Conservation (phyloP, 2,113 vertebrate genomes). For the Chlamydotis undulata region DNA sequence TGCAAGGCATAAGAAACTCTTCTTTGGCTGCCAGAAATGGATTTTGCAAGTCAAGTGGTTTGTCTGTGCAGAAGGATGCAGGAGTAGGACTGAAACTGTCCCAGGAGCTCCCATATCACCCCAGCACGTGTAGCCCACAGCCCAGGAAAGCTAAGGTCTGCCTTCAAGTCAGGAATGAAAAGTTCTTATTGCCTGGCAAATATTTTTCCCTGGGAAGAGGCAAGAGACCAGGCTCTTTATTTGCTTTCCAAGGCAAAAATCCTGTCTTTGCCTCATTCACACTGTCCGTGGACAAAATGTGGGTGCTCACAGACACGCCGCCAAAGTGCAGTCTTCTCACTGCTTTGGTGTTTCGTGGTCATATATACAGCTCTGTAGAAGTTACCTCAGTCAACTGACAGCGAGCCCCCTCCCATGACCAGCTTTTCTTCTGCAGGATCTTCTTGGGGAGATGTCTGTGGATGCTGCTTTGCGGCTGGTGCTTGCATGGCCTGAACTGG, state of each 20-base stretch:
- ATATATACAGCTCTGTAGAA: not conserved
- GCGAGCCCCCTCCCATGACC: accelerated
- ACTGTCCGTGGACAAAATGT: accelerated
- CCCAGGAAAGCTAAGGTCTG: not conserved
- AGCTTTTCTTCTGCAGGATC: not conserved
- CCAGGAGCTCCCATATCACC: not conserved
- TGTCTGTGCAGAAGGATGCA: not conserved
- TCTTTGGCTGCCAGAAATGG: not conserved
- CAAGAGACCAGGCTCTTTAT: not conserved
- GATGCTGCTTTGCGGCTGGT: not conserved
- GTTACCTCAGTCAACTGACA: not conserved
- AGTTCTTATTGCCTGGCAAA: not conserved
- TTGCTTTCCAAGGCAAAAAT: not conserved
- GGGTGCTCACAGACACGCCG: accelerated
- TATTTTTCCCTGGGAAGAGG: not conserved
- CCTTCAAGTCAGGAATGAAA: not conserved
- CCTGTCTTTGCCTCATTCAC: accelerated
- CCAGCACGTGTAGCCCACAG: not conserved
- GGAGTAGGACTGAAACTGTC: not conserved
- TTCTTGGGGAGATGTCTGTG: not conserved
- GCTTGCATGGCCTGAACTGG: not conserved
- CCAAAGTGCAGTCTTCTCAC: not conserved
- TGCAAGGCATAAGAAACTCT: not conserved
- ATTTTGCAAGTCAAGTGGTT: not conserved
- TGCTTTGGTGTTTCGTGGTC: not conserved